Conservation (phyloP, 1,140 invertebrate species). For the Caenorhabditis brenneri region DNA sequence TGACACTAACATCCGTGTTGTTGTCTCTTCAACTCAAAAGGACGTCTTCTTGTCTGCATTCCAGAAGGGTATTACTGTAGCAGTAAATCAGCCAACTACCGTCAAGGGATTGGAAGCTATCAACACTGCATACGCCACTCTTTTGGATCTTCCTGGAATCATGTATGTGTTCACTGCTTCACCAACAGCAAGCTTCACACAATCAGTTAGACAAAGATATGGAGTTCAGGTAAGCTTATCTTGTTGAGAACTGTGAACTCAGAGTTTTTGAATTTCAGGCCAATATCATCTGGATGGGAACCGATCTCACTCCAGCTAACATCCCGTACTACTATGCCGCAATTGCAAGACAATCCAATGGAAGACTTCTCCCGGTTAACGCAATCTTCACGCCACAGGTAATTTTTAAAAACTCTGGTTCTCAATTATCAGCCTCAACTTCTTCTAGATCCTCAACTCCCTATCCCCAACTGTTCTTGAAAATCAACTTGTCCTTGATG, state of each 20-base stretch:
- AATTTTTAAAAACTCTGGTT: not conserved
- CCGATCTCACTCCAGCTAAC: slow-evolving; percentile 14
- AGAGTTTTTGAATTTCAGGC: not conserved
- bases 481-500: slow-evolving; percentile 21
- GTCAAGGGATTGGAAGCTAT: not conserved
- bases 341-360: slow-evolving; percentile 35
- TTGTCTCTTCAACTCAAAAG: slow-evolving; percentile 6
- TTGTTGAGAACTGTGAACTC: not conserved
- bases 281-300: slow-evolving; percentile 20
- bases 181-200: not conserved
- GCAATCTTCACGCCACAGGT: not conserved
- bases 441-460: not conserved
- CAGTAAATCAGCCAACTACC: not conserved
- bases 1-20: not conserved
- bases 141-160: slow-evolving; percentile 12
- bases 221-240: slow-evolving; percentile 42
- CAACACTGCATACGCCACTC: not conserved
- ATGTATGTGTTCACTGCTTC: slow-evolving; percentile 37
- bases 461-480: slow-evolving; percentile 12
- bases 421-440: not conserved
- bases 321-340: not conserved
- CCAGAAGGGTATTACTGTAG: not conserved
- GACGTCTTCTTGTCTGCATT: slow-evolving; percentile 1
- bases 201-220: not conserved
- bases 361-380: slow-evolving; percentile 11